Evolutionary conservation across 2,888 invertebrate species (phyloP), one percentile per base, ranked within the genome.

Genomic region (Amphiduros pacificus): DNA sequence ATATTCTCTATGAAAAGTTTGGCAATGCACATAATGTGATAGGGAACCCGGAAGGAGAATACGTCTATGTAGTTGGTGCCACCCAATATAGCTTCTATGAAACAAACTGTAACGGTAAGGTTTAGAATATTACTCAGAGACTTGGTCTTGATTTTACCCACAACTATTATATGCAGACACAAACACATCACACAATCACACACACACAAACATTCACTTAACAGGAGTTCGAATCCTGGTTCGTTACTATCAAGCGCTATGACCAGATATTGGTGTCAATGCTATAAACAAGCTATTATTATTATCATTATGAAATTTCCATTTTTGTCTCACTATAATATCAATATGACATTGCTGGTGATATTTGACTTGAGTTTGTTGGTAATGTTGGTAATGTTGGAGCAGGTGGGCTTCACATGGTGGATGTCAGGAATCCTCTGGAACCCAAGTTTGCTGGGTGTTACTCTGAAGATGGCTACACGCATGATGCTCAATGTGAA

Each of bases 11-110:
- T 27, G n/a, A 14, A 9, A 27, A 22, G 14, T 51, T 52, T 20
- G 61, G 61, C n/a, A 31, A 27, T 27, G 3, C 61, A 20, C 61
- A 61, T 27, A 61, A 61, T 44, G 36, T 61, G 24, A 58, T 51
- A 2, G 32, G 26, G 40, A 61, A 58, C 31, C 51, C 29, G 24
- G 51, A 48, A 27, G 29, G 5, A 1, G 41, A 24, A 9, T 40
- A 24, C 24, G 36, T 61, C 9, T 61, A 57, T 29, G 51, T 58
- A 2, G 61, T 61, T 2, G 61, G 61, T 2, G 52, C 51, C 6
- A 4, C 28, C 28, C 22, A 26, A 27, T 17, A 9, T 36, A n/a
- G n/a, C n/a, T n/a, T n/a, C n/a, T n/a, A n/a, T n/a, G n/a, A n/a
- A n/a, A n/a, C n/a, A n/a, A n/a, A n/a, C n/a, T n/a, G n/a, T n/a